Conservation (phyloP, 2,113 vertebrate species). For the Phylloscopus whistleri region DNA sequence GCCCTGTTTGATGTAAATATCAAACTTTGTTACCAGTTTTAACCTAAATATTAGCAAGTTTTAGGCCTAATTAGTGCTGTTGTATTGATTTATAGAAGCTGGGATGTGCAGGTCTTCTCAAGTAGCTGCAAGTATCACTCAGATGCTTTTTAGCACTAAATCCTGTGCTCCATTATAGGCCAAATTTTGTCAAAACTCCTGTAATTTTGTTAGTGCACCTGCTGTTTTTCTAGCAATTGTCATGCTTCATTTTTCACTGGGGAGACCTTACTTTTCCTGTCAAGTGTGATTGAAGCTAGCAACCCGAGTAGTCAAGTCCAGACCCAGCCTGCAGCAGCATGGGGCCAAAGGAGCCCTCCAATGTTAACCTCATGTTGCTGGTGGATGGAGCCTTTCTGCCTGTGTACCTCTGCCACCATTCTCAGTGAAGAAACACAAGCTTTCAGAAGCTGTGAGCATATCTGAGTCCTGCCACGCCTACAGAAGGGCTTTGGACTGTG, state of each 20-base stretch:
- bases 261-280: not conserved
- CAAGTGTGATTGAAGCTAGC: not conserved
- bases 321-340: too few species aligned
- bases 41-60: not conserved
- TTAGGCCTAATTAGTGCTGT: not conserved
- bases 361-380: rapidly evolving
- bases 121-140: not conserved
- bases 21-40: not conserved
- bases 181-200: not conserved
- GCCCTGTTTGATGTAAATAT: not conserved
- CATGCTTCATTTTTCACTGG: not conserved
- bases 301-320: not conserved
- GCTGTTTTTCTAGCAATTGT: not conserved
- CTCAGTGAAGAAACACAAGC: not conserved
- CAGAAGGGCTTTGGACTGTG: not conserved
- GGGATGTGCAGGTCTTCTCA: not conserved
- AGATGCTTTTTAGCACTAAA: not conserved
- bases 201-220: not conserved
- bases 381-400: not conserved
- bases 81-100: not conserved
- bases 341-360: not conserved
- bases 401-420: rapidly evolving
- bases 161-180: not conserved
- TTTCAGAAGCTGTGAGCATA: not conserved
- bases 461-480: not conserved